These are phyloP conservation scores for Cebus imitator DNA, from an alignment of 2,113 vertebrate species.

Conservation along the genomic window DNA sequence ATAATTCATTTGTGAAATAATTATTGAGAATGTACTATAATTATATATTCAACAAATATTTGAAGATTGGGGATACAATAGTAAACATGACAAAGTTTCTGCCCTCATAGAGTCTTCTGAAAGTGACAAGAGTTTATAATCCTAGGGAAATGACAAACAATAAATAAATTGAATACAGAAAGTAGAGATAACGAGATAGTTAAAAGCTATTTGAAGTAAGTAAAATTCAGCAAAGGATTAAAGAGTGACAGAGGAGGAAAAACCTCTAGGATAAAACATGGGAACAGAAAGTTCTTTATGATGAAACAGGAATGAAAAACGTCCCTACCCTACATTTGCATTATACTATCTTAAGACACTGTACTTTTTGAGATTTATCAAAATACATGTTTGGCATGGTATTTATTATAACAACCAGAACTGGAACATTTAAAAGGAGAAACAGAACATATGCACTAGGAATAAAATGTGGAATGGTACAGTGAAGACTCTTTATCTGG, in stretches of 20 bases:
- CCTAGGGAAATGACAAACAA: neutral
- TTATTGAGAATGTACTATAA: neutral
- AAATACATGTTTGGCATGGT: neutral
- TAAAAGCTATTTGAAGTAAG: constrained; percentile 5
- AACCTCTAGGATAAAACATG: too few relatives aligned
- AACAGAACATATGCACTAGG: neutral
- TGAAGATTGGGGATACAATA: neutral
- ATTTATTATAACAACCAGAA: neutral
- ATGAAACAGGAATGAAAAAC: neutral
- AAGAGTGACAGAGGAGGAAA: neutral
- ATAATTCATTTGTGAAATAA: neutral
- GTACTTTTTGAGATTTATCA: neutral
- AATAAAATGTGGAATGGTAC: neutral
- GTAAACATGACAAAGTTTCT: neutral
- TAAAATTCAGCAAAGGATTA: neutral
- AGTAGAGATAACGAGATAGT: neutral
- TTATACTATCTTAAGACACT: neutral
- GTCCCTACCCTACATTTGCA: fast-evolving
- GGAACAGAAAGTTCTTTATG: neutral
- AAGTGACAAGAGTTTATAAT: neutral
- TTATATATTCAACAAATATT: neutral
- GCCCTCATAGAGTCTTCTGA: neutral
- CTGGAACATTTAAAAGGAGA: neutral
- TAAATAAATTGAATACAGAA: neutral
- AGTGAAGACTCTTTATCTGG: neutral